These are phyloP conservation scores for Montifringilla adamsi DNA, from an alignment of 2,113 vertebrate species.

Conservation along the genomic window DNA sequence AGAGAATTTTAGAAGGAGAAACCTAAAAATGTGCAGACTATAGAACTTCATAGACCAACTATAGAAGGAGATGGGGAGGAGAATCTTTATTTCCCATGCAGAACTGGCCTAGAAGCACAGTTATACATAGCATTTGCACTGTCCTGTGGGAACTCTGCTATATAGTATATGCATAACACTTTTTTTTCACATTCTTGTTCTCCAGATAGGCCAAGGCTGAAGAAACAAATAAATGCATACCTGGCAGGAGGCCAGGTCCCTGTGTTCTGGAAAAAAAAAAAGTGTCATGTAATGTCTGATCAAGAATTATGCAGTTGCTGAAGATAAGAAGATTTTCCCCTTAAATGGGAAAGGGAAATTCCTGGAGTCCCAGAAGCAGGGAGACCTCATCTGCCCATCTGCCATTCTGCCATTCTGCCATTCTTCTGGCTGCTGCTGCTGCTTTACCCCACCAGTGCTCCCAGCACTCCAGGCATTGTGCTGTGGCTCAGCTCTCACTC, in stretches of 20 bases:
- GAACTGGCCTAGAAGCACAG: neutral
- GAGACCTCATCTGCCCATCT: neutral
- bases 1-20: neutral
- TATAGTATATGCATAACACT: neutral
- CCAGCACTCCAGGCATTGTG: rapidly evolving
- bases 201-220: neutral
- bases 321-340: neutral
- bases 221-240: neutral
- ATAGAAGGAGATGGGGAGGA: neutral
- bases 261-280: neutral
- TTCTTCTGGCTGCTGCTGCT: neutral
- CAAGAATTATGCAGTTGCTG: neutral
- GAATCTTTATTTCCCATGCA: neutral
- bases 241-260: constrained; percentile 4
- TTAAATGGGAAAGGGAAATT: neutral
- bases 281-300: neutral
- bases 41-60: neutral
- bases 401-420: neutral
- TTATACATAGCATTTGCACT: neutral
- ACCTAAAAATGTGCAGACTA: neutral
- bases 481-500: neutral
- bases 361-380: neutral
- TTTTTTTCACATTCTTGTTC: neutral
- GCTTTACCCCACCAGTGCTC: neutral
- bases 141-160: neutral